A percentile compares a stretch with the other conserved stretches of the same genome.
Conservation (phyloP, 2,888 invertebrate species). For the Drosophila mulleri region DNA sequence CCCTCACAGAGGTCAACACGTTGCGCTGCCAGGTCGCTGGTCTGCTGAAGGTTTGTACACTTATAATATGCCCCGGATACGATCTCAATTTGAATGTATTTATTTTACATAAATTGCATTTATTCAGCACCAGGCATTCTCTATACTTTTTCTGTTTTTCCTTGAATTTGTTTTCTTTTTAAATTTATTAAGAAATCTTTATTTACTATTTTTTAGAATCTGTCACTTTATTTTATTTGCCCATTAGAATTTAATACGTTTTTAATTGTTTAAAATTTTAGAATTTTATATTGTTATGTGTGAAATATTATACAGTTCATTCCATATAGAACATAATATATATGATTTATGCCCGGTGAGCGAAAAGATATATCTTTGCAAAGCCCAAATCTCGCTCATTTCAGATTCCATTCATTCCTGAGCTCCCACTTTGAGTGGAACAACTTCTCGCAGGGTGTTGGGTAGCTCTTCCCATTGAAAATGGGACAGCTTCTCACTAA, state of each 20-base stretch:
- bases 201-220: too few relatives aligned
- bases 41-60: constrained; percentile 86
- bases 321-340: too few relatives aligned
- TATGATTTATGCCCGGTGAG: too few relatives aligned
- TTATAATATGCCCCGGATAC: neutral
- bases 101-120: neutral
- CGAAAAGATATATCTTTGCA: too few relatives aligned
- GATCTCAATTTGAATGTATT: neutral
- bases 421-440: neutral
- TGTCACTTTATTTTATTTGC: too few relatives aligned
- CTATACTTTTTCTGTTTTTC: neutral
- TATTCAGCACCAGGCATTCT: neutral
- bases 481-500: too few relatives aligned
- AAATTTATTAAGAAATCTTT: neutral
- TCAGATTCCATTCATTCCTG: neutral
- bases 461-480: too few relatives aligned
- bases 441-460: too few relatives aligned
- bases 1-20: constrained; percentile 87
- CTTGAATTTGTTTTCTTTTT: neutral
- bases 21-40: constrained; percentile 89
- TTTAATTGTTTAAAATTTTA: neutral
- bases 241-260: neutral
- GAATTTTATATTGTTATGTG: neutral
- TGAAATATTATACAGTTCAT: too few relatives aligned
- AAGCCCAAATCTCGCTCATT: neutral